Evolutionary conservation across 2,797 vertebrate species (phyloP).

Genomic region (Pseudomugil tenellus): DNA sequence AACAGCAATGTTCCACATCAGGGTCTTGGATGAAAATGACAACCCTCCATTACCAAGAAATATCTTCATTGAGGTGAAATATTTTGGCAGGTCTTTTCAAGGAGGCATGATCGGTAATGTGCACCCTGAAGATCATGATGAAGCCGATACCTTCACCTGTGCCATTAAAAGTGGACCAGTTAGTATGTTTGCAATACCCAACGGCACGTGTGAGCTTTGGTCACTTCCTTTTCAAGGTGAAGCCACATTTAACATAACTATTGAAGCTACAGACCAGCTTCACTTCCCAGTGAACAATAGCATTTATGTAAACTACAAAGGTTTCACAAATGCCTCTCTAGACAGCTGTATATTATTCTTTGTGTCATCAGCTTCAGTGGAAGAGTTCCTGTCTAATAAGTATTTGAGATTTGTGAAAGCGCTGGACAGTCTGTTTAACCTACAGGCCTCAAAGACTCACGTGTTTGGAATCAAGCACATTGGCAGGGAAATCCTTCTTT

Average conservation of each 20-base stretch:
- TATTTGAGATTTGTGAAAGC: conserved; percentile 84
- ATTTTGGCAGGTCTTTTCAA: conserved; percentile 82
- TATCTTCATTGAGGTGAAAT: conserved; percentile 84
- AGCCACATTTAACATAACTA: conserved; percentile 82
- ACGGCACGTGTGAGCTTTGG: conserved; percentile 82
- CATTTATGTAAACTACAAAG: conserved; percentile 83
- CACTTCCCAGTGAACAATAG: conserved; percentile 83
- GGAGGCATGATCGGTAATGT: conserved; percentile 83
- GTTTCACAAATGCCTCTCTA: conserved; percentile 82
- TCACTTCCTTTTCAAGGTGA: conserved; percentile 81
- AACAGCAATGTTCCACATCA: conserved; percentile 72
- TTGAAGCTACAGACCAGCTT: conserved; percentile 80
- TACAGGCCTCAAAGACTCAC: conserved; percentile 84
- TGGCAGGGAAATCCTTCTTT: conserved; percentile 75
- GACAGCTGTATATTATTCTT: conserved; percentile 84
- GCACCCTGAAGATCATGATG: conserved; percentile 79
- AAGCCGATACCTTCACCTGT: conserved; percentile 77
- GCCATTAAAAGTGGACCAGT: conserved; percentile 71
- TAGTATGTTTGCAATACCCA: conserved; percentile 79
- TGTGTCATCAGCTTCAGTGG: conserved; percentile 69
- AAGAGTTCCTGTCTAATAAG: conserved; percentile 79
- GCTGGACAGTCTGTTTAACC: conserved; percentile 82
- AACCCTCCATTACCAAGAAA: conserved; percentile 77
- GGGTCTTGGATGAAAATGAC: conserved; percentile 82
- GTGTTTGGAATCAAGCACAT: conserved; percentile 82